Base-by-base conservation (phyloP, 2,888 invertebrate genomes). In the Eupithecia exiguata region DNA sequence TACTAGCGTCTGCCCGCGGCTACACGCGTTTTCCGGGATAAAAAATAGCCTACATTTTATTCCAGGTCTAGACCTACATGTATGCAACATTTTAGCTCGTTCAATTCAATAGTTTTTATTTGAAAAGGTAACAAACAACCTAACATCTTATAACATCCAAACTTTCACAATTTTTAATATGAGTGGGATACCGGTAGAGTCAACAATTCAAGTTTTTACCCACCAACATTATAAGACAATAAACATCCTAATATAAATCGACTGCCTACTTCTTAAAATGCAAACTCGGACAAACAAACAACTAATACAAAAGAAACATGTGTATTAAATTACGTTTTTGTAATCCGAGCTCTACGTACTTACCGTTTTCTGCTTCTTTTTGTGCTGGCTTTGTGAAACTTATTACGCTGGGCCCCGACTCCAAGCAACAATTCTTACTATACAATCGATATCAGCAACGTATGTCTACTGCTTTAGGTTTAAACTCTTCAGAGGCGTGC, bases 351-450 rank as follows among this genome's bases (percentile, higher is more conserved):
- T 36, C n/a, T 65, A 35, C 62, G 1, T 63, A 35, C 63, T 65
- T 38, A 36, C 5, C 63, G n/a, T n/a, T 36, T 21, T 65, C 10
- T n/a, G 30, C 16, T 62, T 65, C 63, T 36, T 65, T 65, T 36
- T 65, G 36, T 38, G n/a, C 63, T 35, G 38, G 36, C 63, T 65
- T 65, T 36, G 63, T 38, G 63, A 65, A 65, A 65, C 35, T 38
- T 65, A 65, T 65, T 38, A n/a, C 63, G 18, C 63, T 36, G 63
- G 12, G 10, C 63, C 4, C 21, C 7, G 63, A 65, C 14, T 65
- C 62, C 18, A 58, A 21, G 21, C 61, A 62, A 30, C 30, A 25
- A 25, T 61, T 61, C 30, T 61, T 5, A 30, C 18, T 18, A 3
- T 30, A 35, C 18, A 62, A 35, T 62, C 30, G 35, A 62, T 36